These are phyloP conservation scores for Siphlonurus alternatus DNA, from an alignment of 2,888 invertebrate genomes.

Conservation along the genomic window DNA sequence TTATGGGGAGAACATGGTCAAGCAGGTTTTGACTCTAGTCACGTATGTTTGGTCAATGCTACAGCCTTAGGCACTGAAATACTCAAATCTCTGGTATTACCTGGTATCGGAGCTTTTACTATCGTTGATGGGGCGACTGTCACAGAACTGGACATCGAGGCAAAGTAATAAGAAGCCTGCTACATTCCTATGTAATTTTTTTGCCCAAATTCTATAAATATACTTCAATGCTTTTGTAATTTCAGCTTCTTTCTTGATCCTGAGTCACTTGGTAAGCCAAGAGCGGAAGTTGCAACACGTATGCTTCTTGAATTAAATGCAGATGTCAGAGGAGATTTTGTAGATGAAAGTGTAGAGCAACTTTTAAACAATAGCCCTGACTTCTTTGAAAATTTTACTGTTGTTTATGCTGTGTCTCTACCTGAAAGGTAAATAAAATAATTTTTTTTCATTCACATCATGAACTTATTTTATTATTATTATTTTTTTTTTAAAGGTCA, in stretches of 20 bases:
- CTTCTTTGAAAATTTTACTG: conserved; percentile 72
- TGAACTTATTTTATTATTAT: background rate
- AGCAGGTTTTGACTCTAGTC: conserved; percentile 66
- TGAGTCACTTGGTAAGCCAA: conserved; percentile 61
- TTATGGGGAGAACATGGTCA: conserved; percentile 99
- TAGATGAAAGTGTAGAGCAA: conserved; percentile 76
- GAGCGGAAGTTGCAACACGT: conserved; percentile 70
- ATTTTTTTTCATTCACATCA: background rate
- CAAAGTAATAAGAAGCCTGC: too few species aligned
- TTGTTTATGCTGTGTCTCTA: conserved; percentile 68
- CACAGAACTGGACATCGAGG: conserved; percentile 80
- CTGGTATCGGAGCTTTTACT: conserved; percentile 84
- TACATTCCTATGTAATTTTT: too few species aligned
- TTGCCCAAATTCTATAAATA: background rate
- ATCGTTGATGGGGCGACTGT: conserved; percentile 81
- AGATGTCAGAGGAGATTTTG: conserved; percentile 82
- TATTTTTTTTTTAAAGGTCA: conserved; percentile 31
- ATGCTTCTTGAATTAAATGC: conserved; percentile 77
- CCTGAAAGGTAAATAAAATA: conserved; percentile 38
- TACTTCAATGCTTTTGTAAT: conserved; percentile 3
- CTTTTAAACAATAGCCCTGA: conserved; percentile 70
- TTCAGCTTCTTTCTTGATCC: conserved; percentile 75
- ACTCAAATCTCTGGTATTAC: conserved; percentile 84
- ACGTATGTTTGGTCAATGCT: conserved; percentile 87
- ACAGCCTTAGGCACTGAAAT: conserved; percentile 88